Evolutionary conservation across 2,113 vertebrate genomes (phyloP), one percentile per base, ranked within the genome.

Genomic region (Scomber scombrus): DNA sequence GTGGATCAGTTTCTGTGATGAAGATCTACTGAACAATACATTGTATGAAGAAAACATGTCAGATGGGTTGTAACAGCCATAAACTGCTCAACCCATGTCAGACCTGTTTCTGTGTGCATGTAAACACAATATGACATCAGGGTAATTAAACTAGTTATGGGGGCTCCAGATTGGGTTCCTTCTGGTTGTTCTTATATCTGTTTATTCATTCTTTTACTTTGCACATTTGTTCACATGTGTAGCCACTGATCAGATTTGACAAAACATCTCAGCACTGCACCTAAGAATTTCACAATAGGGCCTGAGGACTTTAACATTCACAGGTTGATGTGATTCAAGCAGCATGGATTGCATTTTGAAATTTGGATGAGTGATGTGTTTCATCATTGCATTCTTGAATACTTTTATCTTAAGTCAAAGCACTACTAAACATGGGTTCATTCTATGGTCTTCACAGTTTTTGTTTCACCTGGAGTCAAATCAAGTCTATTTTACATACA

Each of bases 71-170:
- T 66, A 29, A 55, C 46, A 54, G 57, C 1, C 68, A 57, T 70
- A 52, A 82, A 83, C 67, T 80, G n/a, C 18, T 51, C 9, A 57
- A 13, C 11, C 50, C 12, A 18, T 51, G 71, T 69, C 74, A 61
- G 78, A 81, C n/a, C 61, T 45, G 40, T 63, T 65, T 69, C 13
- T 86, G 80, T 73, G 66, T 80, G 26, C 58, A 84, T 81, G 62
- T 84, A 84, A 81, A 88, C 80, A 81, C 43, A 15, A 16, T 14
- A 31, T 56, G 67, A 77, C 58, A 5, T 81, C 54, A 23, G 58
- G 31, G 68, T 71, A 67, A 84, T 81, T 78, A 60, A 55, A 77
- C 51, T 58, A 50, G 47, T 56, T 56, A 11, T 18, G n/a, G 18
- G 18, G 69, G 55, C 43, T 68, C 19, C 46, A 63, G 49, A 57